phyloP scores from a whole-genome alignment of 2,113 vertebrate species.

The Amazona guildingii region DNA sequence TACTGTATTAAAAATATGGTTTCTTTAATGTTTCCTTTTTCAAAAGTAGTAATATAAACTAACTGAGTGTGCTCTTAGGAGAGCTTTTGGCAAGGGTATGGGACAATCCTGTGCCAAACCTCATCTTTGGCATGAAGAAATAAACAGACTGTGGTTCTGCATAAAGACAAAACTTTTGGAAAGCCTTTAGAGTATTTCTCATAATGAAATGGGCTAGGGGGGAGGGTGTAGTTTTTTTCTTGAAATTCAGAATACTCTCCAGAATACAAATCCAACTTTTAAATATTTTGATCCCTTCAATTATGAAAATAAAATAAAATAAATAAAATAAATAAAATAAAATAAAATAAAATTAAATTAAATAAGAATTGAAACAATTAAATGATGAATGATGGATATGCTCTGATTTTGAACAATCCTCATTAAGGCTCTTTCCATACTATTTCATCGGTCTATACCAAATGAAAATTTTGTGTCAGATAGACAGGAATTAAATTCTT shows the following conservation, averaged over 20 bases:
- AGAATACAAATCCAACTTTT: background rate
- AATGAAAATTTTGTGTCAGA: background rate
- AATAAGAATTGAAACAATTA: background rate
- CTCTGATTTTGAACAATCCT: background rate
- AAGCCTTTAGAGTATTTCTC: constrained; percentile 62
- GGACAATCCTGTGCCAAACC: constrained; percentile 35
- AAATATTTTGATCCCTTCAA: constrained; percentile 15
- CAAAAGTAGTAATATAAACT: constrained; percentile 69
- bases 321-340: background rate
- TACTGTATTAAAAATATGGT: constrained; percentile 56
- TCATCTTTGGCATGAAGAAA: constrained; percentile 49
- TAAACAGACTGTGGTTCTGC: constrained; percentile 45
- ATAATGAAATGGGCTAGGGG: constrained; percentile 40
- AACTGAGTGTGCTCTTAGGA: constrained; percentile 62
- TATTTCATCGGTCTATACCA: background rate
- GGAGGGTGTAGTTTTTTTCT: background rate
- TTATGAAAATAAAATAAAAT: background rate
- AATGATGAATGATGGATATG: background rate
- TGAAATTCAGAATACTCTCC: background rate
- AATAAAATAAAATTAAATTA: background rate
- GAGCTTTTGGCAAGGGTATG: constrained; percentile 41
- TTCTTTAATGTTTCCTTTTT: constrained; percentile 68
- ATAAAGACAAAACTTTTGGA: constrained; percentile 62
- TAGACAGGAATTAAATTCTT: background rate
- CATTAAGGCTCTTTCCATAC: background rate